Evolutionary conservation across 1,140 invertebrate genomes (phyloP), one percentile per base, ranked within the genome.

Genomic region (Venturia canescens): DNA sequence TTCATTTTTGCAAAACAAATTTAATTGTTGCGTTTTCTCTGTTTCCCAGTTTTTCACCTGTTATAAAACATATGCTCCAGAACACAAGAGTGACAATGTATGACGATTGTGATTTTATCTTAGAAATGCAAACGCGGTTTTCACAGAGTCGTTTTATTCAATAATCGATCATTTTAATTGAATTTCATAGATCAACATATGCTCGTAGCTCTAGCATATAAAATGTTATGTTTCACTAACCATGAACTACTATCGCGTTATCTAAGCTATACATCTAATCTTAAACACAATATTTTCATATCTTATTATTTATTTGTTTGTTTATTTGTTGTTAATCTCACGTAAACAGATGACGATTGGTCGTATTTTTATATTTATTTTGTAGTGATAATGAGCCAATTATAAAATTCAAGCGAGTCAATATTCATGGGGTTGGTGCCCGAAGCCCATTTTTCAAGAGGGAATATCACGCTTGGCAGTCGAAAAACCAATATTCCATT

Each of bases 331-430:
- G 60, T 76, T 38, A 60, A 63, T 63, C 60, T 63, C 60, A 15
- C 6, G 23, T 63, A 63, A 63, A 63, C 50, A 53, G 27, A 9
- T 3, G 9, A 29, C 23, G 50, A 77, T 13, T 63, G 31, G 0
- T 27, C 48, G 21, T 6, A 26, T 77, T 16, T 31, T 44, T 44
- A 23, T 78, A 21, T 31, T 38, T 29, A 66, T 23, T 76, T 48
- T 38, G 34, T 69, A 21, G 2, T 50, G 0, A 34, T 79, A 76
- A 69, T 31, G 29, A 69, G 11, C 29, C 15, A 69, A 69, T 69
- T 6, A 23, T 6, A 81, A 69, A 79, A 79, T 81, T 81, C 72
- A 81, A 83, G 82, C 82, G 78, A 44, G 11, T 44, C 5, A 44
- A 44, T 3, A 44, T 9, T 44, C 13, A 44, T 44, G 38, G 38